These are phyloP conservation scores for Nerophis lumbriciformis DNA, from an alignment of 2,113 vertebrate species.

Conservation along the genomic window DNA sequence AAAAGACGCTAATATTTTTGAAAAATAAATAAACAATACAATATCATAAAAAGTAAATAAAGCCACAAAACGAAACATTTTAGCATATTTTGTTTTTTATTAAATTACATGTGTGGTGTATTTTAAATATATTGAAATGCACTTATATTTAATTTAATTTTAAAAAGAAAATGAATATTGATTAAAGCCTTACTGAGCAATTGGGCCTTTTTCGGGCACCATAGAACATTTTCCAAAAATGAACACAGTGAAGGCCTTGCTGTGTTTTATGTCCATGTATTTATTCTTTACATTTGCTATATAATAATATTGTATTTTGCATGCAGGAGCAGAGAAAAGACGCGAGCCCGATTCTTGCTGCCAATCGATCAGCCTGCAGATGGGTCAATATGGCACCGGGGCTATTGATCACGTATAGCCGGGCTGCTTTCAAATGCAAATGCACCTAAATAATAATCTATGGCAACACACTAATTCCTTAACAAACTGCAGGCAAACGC, in stretches of 20 bases:
- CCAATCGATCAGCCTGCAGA: conserved; percentile 71
- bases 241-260: neutral
- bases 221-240: neutral
- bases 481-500: conserved; percentile 65
- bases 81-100: too few relatives aligned
- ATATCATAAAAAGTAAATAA: too few relatives aligned
- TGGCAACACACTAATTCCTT: conserved; percentile 67
- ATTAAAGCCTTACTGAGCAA: neutral
- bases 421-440: conserved; percentile 67
- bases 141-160: too few relatives aligned
- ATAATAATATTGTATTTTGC: conserved; percentile 23
- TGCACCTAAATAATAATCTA: conserved; percentile 70
- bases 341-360: conserved; percentile 54
- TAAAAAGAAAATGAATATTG: neutral
- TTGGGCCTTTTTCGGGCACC: neutral
- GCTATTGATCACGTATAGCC: conserved; percentile 70
- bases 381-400: conserved; percentile 68
- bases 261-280: conserved; percentile 2
- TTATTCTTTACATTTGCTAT: neutral
- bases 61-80: too few relatives aligned
- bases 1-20: too few relatives aligned
- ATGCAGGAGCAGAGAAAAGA: conserved; percentile 33
- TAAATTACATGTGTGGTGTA: too few relatives aligned
- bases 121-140: too few relatives aligned
- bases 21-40: too few relatives aligned